Conservation (phyloP, 2,888 invertebrate genomes). For the Volucella inflata region DNA sequence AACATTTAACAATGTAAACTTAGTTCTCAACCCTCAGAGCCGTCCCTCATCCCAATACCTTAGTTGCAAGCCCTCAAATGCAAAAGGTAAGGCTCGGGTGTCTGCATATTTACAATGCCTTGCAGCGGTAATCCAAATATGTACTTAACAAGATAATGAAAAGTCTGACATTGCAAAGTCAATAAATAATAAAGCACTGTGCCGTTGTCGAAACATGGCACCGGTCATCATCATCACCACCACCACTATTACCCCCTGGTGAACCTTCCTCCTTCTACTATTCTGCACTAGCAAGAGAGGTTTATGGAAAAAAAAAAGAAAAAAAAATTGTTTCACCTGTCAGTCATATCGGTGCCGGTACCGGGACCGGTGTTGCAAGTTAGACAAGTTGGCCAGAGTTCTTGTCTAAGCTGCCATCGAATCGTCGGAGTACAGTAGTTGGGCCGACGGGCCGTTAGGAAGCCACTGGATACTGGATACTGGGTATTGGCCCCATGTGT, state of each 20-base stretch:
- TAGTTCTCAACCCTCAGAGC: slow-evolving; percentile 56
- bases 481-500: slow-evolving; percentile 66
- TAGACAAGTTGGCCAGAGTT: slow-evolving; percentile 25
- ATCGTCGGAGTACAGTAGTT: too few relatives aligned
- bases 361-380: not conserved
- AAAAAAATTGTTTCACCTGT: slow-evolving; percentile 70
- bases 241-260: slow-evolving; percentile 4
- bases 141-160: slow-evolving; percentile 76
- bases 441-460: not conserved
- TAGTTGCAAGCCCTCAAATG: not conserved
- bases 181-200: slow-evolving; percentile 74
- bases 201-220: slow-evolving; percentile 55
- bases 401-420: slow-evolving; percentile 33
- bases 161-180: slow-evolving; percentile 76
- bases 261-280: not conserved
- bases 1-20: slow-evolving; percentile 74
- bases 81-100: slow-evolving; percentile 56
- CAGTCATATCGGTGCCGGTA: slow-evolving; percentile 45
- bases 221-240: slow-evolving; percentile 53
- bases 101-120: slow-evolving; percentile 72
- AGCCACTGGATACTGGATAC: not conserved
- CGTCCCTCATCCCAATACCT: not conserved
- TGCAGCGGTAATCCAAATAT: slow-evolving; percentile 76
- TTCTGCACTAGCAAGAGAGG: not conserved
- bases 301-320: slow-evolving; percentile 15